These are phyloP conservation scores for Phoenicopterus ruber DNA, from an alignment of 2,113 vertebrate genomes.

Conservation along the genomic window DNA sequence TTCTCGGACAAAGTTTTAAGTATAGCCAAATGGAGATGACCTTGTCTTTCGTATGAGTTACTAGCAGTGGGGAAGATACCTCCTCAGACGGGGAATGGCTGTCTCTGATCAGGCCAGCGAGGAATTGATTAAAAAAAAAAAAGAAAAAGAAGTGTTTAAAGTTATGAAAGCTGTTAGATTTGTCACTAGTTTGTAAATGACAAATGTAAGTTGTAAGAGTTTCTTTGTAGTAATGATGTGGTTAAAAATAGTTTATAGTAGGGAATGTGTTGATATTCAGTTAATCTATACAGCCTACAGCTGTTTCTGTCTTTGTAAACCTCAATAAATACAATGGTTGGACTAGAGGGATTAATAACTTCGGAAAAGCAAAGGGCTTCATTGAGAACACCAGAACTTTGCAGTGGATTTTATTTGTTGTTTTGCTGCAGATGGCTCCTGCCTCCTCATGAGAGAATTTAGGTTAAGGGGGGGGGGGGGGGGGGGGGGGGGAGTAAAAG, in stretches of 20 bases:
- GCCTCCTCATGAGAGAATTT: neutral
- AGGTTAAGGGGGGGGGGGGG: too few relatives aligned
- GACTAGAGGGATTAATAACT: neutral
- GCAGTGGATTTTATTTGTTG: neutral
- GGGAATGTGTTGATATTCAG: neutral
- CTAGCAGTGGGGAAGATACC: neutral
- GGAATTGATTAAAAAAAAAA: neutral
- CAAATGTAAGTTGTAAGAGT: neutral
- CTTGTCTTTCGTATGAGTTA: neutral
- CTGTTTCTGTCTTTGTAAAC: neutral
- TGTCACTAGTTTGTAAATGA: neutral
- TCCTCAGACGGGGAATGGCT: neutral
- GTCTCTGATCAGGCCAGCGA: neutral
- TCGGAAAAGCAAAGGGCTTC: neutral
- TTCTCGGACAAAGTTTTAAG: neutral
- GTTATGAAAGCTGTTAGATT: neutral
- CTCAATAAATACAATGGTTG: neutral
- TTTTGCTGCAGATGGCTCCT: neutral
- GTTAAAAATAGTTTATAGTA: neutral
- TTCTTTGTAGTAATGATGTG: neutral
- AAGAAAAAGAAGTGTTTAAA: neutral
- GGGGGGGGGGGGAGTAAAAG: neutral
- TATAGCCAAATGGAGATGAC: neutral
- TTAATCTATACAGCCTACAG: neutral
- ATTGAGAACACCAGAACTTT: neutral